Evolutionary conservation across 2,113 vertebrate species (phyloP), one percentile per base, ranked within the genome.

Genomic region (Micronycteris hirsuta): DNA sequence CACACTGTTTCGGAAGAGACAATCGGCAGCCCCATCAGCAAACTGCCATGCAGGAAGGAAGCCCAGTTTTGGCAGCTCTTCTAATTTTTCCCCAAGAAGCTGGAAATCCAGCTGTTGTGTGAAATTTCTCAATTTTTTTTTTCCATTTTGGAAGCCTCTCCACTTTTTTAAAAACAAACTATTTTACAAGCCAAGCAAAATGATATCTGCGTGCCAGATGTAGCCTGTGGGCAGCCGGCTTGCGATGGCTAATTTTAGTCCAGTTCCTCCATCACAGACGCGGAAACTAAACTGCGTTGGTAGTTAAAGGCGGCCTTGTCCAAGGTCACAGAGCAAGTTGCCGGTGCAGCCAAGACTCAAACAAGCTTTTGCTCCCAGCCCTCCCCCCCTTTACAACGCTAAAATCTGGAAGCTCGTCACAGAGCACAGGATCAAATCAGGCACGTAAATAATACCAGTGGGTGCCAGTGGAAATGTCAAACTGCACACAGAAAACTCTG

Each of bases 91-190:
- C 47, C 38, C 78, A 86, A 92, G 91, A 96, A 91, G 88, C 85
- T 96, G 17, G 22, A 94, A 93, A 96, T 95, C 88, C 93, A 97
- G 96, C 86, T 97, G 97, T 86, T 76, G 71, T 94, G 73, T 96
- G 93, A 96, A 95, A 94, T 74, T 56, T 95, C 84, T 93, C 45
- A 36, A 70, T 36, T 28, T 24, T 54, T 49, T n/a, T 56, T 33
- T 20, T 36, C 58, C 54, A 63, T 84, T 94, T 95, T 97, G 63
- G 82, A 96, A 96, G 67, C 13, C 4, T 67, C 81, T 20, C 67
- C 71, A 12, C 31, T 86, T 92, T 77, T 81, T 24, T n/a, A n/a
- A 73, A 58, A 86, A 41, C 28, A 74, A 92, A 95, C 28, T 86
- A 88, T 70, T 74, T 96, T 89, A 89, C 1, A 3, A 92, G 58